phyloP scores from a whole-genome alignment of 2,797 vertebrate genomes.

The Diceros bicornis region DNA sequence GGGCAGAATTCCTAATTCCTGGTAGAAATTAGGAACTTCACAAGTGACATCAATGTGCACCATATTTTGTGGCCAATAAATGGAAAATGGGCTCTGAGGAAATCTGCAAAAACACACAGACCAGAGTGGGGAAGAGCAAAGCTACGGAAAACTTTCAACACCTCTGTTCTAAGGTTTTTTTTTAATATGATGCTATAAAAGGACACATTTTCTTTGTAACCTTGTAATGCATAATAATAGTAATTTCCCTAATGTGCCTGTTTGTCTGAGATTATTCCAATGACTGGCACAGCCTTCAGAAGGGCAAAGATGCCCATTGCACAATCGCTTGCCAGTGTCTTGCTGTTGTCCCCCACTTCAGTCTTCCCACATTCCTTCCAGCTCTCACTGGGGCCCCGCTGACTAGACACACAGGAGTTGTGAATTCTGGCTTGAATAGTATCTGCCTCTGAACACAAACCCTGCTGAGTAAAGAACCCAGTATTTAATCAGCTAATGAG shows the following conservation, averaged over 20 bases:
- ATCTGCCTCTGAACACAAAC: constrained; percentile 58
- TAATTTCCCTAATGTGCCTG: constrained; percentile 72
- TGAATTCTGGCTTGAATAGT: constrained; percentile 69
- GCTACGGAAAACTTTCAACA: constrained; percentile 22
- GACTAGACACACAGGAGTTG: background rate
- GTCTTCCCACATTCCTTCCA: constrained; percentile 10
- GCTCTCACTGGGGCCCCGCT: constrained; percentile 29
- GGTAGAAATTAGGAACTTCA: constrained; percentile 31
- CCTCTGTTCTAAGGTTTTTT: constrained; percentile 26
- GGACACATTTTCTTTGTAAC: constrained; percentile 62
- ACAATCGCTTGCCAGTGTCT: constrained; percentile 7
- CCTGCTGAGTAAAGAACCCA: constrained; percentile 51
- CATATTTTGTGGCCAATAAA: constrained; percentile 31
- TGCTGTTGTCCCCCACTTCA: constrained; percentile 8
- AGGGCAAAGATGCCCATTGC: constrained; percentile 51
- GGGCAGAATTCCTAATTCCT: background rate
- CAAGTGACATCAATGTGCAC: background rate
- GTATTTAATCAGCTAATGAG: constrained; percentile 28
- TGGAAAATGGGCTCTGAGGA: background rate
- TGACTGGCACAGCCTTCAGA: constrained; percentile 47
- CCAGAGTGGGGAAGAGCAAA: constrained; percentile 10
- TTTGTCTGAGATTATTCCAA: constrained; percentile 64
- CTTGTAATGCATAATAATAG: constrained; percentile 62
- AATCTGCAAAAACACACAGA: constrained; percentile 38
- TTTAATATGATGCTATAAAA: constrained; percentile 29